Percentiles rank a stretch among this genome's conserved stretches.
phyloP scores from a whole-genome alignment of 2,113 vertebrate genomes.

The Tetrax tetrax region DNA sequence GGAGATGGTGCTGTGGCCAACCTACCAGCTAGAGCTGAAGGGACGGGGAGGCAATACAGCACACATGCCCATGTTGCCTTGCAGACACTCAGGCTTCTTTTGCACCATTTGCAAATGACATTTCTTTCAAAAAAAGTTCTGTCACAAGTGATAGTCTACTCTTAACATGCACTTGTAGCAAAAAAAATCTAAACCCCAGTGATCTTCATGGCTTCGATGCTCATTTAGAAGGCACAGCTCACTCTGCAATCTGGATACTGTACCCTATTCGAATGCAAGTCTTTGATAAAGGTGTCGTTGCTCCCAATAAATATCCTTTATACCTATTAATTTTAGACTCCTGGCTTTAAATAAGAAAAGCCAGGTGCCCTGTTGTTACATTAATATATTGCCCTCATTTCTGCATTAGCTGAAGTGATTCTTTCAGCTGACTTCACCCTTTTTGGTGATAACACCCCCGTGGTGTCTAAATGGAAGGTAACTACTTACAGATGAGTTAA shows the following conservation, averaged over 20 bases:
- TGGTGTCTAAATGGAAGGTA: slow-evolving; percentile 28
- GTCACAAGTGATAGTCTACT: not conserved
- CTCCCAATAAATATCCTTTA: not conserved
- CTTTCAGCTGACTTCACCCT: slow-evolving; percentile 13
- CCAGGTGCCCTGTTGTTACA: not conserved
- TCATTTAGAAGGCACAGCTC: not conserved
- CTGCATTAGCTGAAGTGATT: slow-evolving; percentile 34
- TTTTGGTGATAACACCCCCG: not conserved
- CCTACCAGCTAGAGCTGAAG: not conserved
- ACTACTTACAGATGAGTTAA: slow-evolving; percentile 6
- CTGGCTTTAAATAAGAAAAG: not conserved
- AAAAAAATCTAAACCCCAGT: not conserved
- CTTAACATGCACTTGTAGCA: not conserved
- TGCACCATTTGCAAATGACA: not conserved
- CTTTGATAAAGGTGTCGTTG: not conserved
- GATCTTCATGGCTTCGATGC: not conserved
- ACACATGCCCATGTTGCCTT: accelerated
- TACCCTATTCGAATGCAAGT: not conserved
- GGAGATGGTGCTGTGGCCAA: not conserved
- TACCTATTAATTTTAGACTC: not conserved
- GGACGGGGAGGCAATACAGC: not conserved
- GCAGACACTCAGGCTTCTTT: not conserved
- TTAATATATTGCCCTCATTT: slow-evolving; percentile 48
- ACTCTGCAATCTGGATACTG: not conserved
- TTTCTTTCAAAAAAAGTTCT: not conserved